These are phyloP conservation scores for Lepisosteus oculatus DNA, from an alignment of 2,113 vertebrate genomes.

Conservation along the genomic window DNA sequence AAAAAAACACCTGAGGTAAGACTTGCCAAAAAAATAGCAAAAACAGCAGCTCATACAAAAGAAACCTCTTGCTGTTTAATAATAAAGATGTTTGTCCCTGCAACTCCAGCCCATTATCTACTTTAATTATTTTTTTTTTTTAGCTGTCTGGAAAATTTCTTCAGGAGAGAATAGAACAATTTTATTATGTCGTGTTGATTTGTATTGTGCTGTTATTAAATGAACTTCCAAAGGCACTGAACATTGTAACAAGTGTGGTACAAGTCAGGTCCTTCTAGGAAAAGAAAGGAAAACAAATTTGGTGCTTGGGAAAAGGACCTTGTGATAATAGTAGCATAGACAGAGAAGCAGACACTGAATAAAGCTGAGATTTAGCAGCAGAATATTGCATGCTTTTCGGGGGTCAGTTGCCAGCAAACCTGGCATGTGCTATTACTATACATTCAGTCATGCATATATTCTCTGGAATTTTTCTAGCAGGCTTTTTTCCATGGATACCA, in stretches of 20 bases:
- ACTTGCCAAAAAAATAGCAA: not conserved
- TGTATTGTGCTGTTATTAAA: slow-evolving; percentile 45
- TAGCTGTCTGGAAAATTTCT: slow-evolving; percentile 33
- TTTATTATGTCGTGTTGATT: too few species aligned
- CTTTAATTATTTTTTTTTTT: too few species aligned
- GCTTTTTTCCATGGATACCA: too few species aligned
- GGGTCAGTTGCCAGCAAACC: too few species aligned
- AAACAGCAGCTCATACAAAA: not conserved
- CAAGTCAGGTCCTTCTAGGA: slow-evolving; percentile 38
- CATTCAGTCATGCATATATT: too few species aligned
- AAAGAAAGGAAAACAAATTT: slow-evolving; percentile 33
- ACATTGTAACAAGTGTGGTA: slow-evolving; percentile 37
- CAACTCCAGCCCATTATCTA: not conserved
- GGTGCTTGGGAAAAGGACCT: slow-evolving; percentile 48
- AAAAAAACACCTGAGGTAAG: slow-evolving; percentile 1
- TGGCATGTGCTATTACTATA: too few species aligned
- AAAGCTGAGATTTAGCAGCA: too few species aligned
- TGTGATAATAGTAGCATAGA: slow-evolving; percentile 50
- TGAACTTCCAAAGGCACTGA: slow-evolving; percentile 41
- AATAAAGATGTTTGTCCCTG: not conserved
- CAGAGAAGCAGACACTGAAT: slow-evolving; percentile 44
- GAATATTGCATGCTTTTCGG: too few species aligned
- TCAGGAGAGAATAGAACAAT: slow-evolving; percentile 21
- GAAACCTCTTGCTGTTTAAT: not conserved
- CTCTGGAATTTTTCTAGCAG: too few species aligned